Evolutionary conservation across 2,797 vertebrate species (phyloP).

Genomic region (Myiotriccus ornatus): DNA sequence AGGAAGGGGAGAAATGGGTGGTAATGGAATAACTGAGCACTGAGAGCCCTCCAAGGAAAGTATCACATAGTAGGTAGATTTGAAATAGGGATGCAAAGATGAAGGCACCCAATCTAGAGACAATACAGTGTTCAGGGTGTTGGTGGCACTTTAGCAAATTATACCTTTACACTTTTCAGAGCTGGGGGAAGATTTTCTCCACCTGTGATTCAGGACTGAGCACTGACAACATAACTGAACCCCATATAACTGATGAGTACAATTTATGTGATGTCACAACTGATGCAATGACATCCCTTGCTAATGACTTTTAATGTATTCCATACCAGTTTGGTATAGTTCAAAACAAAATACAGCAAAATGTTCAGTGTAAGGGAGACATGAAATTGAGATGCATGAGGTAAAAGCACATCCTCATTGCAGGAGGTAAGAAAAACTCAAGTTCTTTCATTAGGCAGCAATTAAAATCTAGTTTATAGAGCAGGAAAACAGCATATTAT

Average conservation of each 20-base stretch:
- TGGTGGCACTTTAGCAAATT: not conserved
- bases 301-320: not conserved
- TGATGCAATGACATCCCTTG: not conserved
- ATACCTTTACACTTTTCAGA: not conserved
- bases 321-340: not conserved
- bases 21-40: not conserved
- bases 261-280: not conserved
- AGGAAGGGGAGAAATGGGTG: not conserved
- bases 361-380: not conserved
- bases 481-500: not conserved
- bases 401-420: not conserved
- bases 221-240: not conserved
- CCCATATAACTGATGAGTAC: not conserved
- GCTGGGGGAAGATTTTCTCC: not conserved
- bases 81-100: not conserved
- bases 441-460: not conserved
- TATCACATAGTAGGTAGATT: not conserved
- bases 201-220: not conserved
- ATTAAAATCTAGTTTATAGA: constrained; percentile 17
- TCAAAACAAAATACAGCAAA: not conserved
- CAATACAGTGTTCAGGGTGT: not conserved
- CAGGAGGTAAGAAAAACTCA: constrained; percentile 2
- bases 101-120: not conserved
- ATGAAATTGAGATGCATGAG: not conserved
- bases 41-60: not conserved